Evolutionary conservation across 1,140 invertebrate species (phyloP), one percentile per base, ranked within the genome.

Genomic region (Sycobia sp.): DNA sequence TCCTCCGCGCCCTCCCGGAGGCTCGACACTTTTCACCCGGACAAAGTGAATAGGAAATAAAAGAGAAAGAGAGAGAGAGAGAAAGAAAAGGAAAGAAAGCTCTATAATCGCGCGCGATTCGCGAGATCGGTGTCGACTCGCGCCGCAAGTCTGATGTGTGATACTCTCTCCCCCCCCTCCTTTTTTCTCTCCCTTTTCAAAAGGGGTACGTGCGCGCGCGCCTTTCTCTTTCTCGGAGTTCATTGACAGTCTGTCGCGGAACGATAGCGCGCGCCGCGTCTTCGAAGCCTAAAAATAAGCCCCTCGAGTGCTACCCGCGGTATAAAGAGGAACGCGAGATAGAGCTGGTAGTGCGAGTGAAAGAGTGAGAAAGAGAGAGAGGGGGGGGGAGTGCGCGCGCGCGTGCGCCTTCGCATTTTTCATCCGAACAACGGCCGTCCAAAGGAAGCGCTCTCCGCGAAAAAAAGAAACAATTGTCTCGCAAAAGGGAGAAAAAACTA

Each of bases 231-330:
- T 60, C 46, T 43, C 20, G 46, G 62, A 64, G 62, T 65, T 65
- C 62, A 65, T 65, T 65, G 62, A 59, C 62, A 65, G 62, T 65
- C 62, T 65, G 62, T 58, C 49, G 62, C 36, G 46, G 46, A n/a
- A 57, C 62, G 59, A 62, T 62, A 62, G 59, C 29, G 29, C 29
- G 29, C 29, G 29, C 41, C 14, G 50, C 47, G 58, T 59, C 57
- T 50, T 59, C 53, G 57, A 27, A 29, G 25, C 23, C 62, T 65
- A 65, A 65, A 65, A 65, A 65, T 65, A 65, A 51, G 62, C 49
- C 50, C 16, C 61, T 56, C 51, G 54, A 57, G 46, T 39, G 53
- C 51, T 25, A 51, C 47, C 23, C 16, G n/a, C n/a, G 41, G 47
- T 59, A 39, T n/a, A n/a, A n/a, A 59, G 51, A 59, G 51, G 57